Evolutionary conservation across 2,797 vertebrate genomes (phyloP).

Genomic region (Lateolabrax maculatus): DNA sequence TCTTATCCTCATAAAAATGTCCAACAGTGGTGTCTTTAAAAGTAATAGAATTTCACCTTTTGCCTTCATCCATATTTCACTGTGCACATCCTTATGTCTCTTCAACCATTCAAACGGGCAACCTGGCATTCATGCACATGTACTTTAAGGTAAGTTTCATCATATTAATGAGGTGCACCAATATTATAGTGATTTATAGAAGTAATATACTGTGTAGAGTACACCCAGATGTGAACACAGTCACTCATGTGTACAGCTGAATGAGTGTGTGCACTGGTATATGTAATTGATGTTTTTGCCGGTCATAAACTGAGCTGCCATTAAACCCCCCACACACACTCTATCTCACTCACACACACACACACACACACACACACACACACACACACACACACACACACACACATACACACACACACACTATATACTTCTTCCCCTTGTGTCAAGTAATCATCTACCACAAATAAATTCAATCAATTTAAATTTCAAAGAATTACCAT

Average conservation of each 20-base stretch:
- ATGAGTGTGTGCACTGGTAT: slow-evolving; percentile 59
- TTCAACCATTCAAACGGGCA: slow-evolving; percentile 5
- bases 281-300: slow-evolving; percentile 69
- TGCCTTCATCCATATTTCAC: slow-evolving; percentile 40
- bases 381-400: neutral
- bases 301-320: slow-evolving; percentile 53
- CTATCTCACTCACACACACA: too few relatives aligned
- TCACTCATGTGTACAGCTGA: slow-evolving; percentile 39
- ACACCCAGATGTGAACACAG: slow-evolving; percentile 37
- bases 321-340: neutral
- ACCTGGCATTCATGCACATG: slow-evolving; percentile 32
- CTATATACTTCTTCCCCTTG: neutral
- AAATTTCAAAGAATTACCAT: slow-evolving; percentile 17
- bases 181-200: slow-evolving; percentile 45
- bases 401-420: neutral
- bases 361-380: neutral
- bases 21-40: slow-evolving; percentile 6
- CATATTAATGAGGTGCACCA: slow-evolving; percentile 50
- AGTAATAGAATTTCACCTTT: slow-evolving; percentile 48
- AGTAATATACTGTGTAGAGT: slow-evolving; percentile 31
- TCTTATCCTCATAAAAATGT: slow-evolving; percentile 59
- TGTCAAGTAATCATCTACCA: slow-evolving; percentile 10
- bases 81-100: neutral
- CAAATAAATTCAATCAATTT: slow-evolving; percentile 5
- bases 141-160: slow-evolving; percentile 32